Evolutionary conservation across 2,888 invertebrate genomes (phyloP).

Genomic region (Parapristionchus giblindavisi): DNA sequence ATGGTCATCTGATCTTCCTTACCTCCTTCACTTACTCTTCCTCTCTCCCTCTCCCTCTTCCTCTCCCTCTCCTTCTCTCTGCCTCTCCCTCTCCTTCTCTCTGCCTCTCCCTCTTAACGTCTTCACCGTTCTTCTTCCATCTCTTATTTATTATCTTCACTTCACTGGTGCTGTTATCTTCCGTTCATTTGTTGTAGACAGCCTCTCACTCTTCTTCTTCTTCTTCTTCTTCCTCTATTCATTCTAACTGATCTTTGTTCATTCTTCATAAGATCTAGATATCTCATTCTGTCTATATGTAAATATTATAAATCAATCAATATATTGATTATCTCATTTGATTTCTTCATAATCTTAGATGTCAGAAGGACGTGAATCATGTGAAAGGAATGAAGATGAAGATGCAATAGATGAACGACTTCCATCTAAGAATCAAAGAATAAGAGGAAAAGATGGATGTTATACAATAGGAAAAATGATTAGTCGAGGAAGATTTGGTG

Average conservation of each 20-base stretch:
- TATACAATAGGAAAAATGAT: slow-evolving; percentile 66
- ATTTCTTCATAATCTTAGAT: background rate
- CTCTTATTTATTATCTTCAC: slow-evolving; percentile 16
- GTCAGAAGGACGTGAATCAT: slow-evolving; percentile 31
- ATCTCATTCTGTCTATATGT: background rate
- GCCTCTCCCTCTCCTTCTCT: slow-evolving; percentile 17
- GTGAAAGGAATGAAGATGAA: slow-evolving; percentile 25
- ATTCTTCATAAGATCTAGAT: background rate
- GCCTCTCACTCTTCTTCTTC: background rate
- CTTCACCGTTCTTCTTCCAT: too few species aligned
- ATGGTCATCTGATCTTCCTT: slow-evolving; percentile 17
- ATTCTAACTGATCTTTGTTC: too few species aligned
- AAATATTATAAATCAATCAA: background rate
- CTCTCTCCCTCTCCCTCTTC: slow-evolving; percentile 26
- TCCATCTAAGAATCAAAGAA: slow-evolving; percentile 55
- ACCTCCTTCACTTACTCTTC: slow-evolving; percentile 8
- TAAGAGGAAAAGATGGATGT: slow-evolving; percentile 61
- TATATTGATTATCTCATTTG: background rate
- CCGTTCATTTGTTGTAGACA: slow-evolving; percentile 4
- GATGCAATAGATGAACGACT: slow-evolving; percentile 54
- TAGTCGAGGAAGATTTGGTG: slow-evolving; percentile 64
- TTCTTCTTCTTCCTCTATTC: slow-evolving; percentile 3
- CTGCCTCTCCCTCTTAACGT: slow-evolving; percentile 33
- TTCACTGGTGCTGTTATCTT: background rate
- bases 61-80: background rate